Conservation (phyloP, 2,797 vertebrate species). For the Onychomys torridus region DNA sequence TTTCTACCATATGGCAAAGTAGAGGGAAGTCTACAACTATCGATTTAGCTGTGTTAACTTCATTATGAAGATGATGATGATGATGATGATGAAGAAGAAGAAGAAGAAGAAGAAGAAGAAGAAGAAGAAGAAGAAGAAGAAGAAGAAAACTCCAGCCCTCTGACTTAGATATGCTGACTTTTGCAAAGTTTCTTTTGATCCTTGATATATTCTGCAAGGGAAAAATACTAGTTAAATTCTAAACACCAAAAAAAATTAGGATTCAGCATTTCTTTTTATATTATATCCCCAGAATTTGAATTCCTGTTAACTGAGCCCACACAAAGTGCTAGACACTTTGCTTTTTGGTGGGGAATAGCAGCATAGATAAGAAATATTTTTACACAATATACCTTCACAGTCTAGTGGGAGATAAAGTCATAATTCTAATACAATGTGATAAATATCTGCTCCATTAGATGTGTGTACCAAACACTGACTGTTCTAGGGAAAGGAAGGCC, state of each 20-base stretch:
- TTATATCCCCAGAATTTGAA: constrained; percentile 10
- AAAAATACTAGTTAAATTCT: constrained; percentile 40
- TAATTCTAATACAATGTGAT: constrained; percentile 29
- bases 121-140: background rate
- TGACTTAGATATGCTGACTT: background rate
- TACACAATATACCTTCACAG: background rate
- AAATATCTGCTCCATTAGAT: background rate
- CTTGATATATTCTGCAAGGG: constrained; percentile 17
- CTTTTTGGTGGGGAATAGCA: background rate
- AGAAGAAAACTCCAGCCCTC: constrained; percentile 28
- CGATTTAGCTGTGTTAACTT: constrained; percentile 29
- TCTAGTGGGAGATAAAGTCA: background rate
- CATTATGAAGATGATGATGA: constrained; percentile 37
- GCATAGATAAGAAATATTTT: background rate
- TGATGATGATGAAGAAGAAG: background rate
- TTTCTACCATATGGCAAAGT: constrained; percentile 35
- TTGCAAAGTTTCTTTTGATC: constrained; percentile 53
- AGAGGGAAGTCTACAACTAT: background rate
- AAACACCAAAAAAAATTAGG: constrained; percentile 16
- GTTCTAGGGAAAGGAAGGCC: background rate
- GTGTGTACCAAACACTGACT: background rate
- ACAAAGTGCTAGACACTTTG: background rate
- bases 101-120: too few species aligned
- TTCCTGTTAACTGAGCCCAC: constrained; percentile 53
- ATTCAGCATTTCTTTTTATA: constrained; percentile 54